A percentile compares a stretch with the other conserved stretches of the same genome.
phyloP scores from a whole-genome alignment of 1,140 invertebrate genomes.

The Caerostris darwini region DNA sequence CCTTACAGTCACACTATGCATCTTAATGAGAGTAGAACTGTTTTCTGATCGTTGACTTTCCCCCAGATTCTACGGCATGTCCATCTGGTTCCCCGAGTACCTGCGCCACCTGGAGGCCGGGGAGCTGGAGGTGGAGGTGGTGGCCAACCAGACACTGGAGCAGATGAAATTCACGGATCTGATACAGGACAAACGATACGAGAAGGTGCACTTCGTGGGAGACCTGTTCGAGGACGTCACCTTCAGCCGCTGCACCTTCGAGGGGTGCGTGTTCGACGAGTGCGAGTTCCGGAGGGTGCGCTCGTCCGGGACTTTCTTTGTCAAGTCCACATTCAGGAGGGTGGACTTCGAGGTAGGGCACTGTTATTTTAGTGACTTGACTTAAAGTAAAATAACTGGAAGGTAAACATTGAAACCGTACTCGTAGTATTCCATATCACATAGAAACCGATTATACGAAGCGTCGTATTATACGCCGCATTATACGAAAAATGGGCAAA shows the following conservation, averaged over 20 bases:
- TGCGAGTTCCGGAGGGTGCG: conserved; percentile 80
- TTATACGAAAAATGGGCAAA: too few species aligned
- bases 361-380: too few species aligned
- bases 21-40: too few species aligned
- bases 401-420: too few species aligned
- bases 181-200: conserved; percentile 80
- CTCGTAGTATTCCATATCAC: not conserved
- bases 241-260: conserved; percentile 80
- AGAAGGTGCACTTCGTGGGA: conserved; percentile 78
- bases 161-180: conserved; percentile 77
- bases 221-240: conserved; percentile 79
- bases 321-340: conserved; percentile 78
- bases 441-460: not conserved
- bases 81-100: conserved; percentile 85
- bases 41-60: not conserved
- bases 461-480: too few species aligned
- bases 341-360: conserved; percentile 78
- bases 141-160: not conserved
- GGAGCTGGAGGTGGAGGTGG: conserved; percentile 79
- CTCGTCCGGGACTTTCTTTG: conserved; percentile 81
- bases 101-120: conserved; percentile 82
- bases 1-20: not conserved
- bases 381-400: too few species aligned
- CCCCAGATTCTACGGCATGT: conserved; percentile 83
- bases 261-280: conserved; percentile 79